Percentiles rank a stretch among this genome's conserved stretches.
Conservation (phyloP, 2,888 invertebrate genomes). For the Ophion slaviceki region DNA sequence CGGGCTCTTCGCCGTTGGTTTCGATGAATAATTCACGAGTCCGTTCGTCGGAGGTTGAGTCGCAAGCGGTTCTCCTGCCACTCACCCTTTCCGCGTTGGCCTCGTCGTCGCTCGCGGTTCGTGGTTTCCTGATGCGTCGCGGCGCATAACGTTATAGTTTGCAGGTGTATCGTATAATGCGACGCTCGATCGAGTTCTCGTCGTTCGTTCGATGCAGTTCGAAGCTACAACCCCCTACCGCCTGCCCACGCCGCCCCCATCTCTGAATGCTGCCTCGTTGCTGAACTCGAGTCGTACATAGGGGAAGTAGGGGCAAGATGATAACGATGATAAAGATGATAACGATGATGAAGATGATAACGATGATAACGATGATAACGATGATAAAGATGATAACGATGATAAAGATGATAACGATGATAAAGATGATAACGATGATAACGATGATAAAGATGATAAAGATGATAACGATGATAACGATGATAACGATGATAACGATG, state of each 20-base stretch:
- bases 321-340: no score
- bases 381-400: no score
- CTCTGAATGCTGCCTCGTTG: background rate
- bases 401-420: no score
- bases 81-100: conserved; percentile 14
- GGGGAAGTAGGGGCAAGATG: no score
- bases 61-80: conserved; percentile 36
- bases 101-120: conserved; percentile 32
- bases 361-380: no score
- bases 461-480: no score
- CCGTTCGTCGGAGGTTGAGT: conserved; percentile 68
- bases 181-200: conserved; percentile 53
- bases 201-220: conserved; percentile 41
- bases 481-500: no score
- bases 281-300: no score
- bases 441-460: no score
- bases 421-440: no score
- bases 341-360: no score
- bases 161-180: conserved; percentile 69
- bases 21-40: conserved; percentile 79
- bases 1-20: conserved; percentile 52
- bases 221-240: background rate
- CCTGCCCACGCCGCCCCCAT: background rate
- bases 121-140: conserved; percentile 52
- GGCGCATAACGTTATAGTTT: conserved; percentile 67